phyloP scores from a whole-genome alignment of 2,113 vertebrate genomes.

The Leucoraja erinaceus region DNA sequence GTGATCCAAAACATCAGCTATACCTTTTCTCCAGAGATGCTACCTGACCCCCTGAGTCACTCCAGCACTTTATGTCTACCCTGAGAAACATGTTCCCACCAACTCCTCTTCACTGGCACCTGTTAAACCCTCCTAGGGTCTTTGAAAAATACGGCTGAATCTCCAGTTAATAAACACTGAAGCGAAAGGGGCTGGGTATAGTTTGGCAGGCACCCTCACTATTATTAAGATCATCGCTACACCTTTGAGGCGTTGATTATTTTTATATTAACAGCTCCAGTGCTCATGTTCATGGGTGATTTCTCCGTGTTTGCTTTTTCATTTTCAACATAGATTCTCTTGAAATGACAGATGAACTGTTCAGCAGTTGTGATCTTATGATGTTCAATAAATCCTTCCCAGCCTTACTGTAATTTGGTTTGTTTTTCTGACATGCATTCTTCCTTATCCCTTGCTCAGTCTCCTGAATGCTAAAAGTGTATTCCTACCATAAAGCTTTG shows the following conservation, averaged over 20 bases:
- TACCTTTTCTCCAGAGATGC: too few relatives aligned
- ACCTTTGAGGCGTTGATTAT: neutral
- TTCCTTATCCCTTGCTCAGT: neutral
- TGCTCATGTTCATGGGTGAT: neutral
- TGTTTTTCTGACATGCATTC: neutral
- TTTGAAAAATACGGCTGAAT: neutral
- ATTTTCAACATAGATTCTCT: neutral
- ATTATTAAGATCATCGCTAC: neutral
- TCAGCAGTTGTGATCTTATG: neutral
- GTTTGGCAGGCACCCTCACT: neutral
- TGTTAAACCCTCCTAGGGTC: neutral
- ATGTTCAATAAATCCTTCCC: constrained; percentile 17
- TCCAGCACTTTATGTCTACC: too few relatives aligned
- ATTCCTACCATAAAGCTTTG: neutral
- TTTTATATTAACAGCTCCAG: neutral
- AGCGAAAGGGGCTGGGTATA: neutral
- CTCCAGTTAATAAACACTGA: neutral
- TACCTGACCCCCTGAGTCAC: too few relatives aligned
- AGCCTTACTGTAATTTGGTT: constrained; percentile 7
- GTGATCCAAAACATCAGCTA: too few relatives aligned
- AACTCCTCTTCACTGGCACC: neutral
- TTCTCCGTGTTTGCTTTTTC: neutral
- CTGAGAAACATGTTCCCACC: too few relatives aligned
- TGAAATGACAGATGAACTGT: neutral
- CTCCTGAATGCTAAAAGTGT: neutral